Conservation (phyloP, 1,140 invertebrate genomes). For the Bombus picipes region DNA sequence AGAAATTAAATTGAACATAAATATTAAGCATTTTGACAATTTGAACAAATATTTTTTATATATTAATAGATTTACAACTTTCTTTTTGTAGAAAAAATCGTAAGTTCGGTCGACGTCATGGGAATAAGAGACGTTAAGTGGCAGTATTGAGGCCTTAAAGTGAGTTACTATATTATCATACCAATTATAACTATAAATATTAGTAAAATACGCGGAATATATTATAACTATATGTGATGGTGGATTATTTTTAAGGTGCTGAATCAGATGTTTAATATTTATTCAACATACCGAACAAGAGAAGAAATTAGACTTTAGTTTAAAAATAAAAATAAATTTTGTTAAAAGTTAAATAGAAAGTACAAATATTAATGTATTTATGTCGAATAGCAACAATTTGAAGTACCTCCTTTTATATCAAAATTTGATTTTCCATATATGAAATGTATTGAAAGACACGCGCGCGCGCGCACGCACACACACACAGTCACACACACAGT, state of each 20-base stretch:
- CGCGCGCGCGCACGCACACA: too few relatives aligned
- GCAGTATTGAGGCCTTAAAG: conserved; percentile 38
- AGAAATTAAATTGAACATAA: not conserved
- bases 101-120: conserved; percentile 77
- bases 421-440: not conserved
- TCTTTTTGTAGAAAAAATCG: conserved; percentile 74
- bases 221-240: not conserved
- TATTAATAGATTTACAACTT: not conserved
- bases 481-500: too few relatives aligned
- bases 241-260: conserved; percentile 40
- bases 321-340: conserved; percentile 36
- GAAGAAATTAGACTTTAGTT: conserved; percentile 37
- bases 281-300: conserved; percentile 17
- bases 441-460: conserved; percentile 2
- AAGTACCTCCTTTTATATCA: conserved; percentile 34
- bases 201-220: not conserved
- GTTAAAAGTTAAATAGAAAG: conserved; percentile 39
- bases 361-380: conserved; percentile 58
- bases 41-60: conserved; percentile 18
- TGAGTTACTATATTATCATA: conserved; percentile 19
- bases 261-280: conserved; percentile 30
- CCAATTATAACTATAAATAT: not conserved
- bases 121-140: conserved; percentile 77
- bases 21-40: not conserved
- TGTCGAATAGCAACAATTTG: conserved; percentile 21